phyloP scores from a whole-genome alignment of 2,888 invertebrate species.

The Julus scanicus region DNA sequence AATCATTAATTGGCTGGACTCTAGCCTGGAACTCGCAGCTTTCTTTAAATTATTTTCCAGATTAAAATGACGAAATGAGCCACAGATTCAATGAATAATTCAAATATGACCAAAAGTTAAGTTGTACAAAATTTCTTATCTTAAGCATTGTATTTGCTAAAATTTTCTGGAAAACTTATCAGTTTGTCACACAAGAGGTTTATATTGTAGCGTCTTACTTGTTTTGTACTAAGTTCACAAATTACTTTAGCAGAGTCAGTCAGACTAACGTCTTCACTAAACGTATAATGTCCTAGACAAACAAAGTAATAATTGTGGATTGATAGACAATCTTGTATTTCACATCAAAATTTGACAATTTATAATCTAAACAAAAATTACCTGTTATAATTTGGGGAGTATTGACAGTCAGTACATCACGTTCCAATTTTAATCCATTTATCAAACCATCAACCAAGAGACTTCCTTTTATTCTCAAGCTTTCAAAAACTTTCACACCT shows the following conservation, averaged over 20 bases:
- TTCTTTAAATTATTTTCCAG: no score
- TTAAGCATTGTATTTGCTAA: no score
- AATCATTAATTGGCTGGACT: background rate
- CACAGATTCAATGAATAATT: no score
- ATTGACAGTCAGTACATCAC: slow-evolving; percentile 45
- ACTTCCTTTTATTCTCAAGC: background rate
- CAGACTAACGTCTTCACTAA: slow-evolving; percentile 43
- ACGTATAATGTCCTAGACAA: slow-evolving; percentile 23
- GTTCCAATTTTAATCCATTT: slow-evolving; percentile 33
- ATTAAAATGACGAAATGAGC: no score
- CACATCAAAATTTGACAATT: background rate
- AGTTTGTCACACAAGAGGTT: no score
- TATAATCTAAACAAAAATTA: background rate
- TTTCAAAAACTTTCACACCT: slow-evolving; percentile 51
- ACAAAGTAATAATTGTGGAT: no score
- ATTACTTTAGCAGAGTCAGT: background rate
- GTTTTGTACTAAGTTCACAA: slow-evolving; percentile 7
- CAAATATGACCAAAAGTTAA: no score
- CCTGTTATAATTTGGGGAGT: slow-evolving; percentile 45
- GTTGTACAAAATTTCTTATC: no score
- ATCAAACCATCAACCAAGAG: slow-evolving; percentile 2
- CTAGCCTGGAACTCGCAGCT: no score
- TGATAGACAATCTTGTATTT: slow-evolving; percentile 40
- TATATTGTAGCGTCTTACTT: no score
- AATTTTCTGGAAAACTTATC: background rate